These are phyloP conservation scores for Thamnophis sirtalis DNA, from an alignment of 2,113 vertebrate genomes.

Conservation along the genomic window DNA sequence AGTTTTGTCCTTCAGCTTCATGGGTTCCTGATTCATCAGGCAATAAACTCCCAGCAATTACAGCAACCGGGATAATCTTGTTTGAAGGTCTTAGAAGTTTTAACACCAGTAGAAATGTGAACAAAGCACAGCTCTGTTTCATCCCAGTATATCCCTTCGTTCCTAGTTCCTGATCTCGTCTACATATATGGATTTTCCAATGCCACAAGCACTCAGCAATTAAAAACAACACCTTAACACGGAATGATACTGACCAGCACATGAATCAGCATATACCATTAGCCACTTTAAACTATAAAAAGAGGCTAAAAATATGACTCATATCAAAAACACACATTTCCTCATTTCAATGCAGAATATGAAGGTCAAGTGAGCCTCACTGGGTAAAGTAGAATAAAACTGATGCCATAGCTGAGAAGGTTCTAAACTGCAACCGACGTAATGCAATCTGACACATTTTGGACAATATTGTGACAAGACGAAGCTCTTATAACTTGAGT, in stretches of 20 bases:
- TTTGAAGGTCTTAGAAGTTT: neutral
- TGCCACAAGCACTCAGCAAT: neutral
- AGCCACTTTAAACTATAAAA: neutral
- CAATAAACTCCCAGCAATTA: constrained; percentile 1
- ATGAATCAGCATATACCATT: neutral
- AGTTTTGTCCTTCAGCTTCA: neutral
- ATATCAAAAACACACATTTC: neutral
- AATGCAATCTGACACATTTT: neutral
- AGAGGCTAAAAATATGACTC: neutral
- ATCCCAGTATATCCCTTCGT: neutral
- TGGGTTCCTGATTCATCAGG: neutral
- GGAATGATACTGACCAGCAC: neutral
- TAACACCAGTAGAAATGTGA: neutral
- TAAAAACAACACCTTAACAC: neutral
- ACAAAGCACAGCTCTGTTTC: neutral
- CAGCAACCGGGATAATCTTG: neutral
- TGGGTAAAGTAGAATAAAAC: neutral
- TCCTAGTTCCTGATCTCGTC: neutral
- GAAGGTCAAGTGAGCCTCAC: neutral
- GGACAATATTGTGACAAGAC: neutral
- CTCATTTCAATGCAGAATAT: neutral
- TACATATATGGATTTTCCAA: neutral
- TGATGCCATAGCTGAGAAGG: neutral
- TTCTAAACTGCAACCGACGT: neutral
- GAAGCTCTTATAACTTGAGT: neutral